These are phyloP conservation scores for Hypotaenidia okinawae DNA, from an alignment of 2,797 vertebrate genomes.

Conservation along the genomic window DNA sequence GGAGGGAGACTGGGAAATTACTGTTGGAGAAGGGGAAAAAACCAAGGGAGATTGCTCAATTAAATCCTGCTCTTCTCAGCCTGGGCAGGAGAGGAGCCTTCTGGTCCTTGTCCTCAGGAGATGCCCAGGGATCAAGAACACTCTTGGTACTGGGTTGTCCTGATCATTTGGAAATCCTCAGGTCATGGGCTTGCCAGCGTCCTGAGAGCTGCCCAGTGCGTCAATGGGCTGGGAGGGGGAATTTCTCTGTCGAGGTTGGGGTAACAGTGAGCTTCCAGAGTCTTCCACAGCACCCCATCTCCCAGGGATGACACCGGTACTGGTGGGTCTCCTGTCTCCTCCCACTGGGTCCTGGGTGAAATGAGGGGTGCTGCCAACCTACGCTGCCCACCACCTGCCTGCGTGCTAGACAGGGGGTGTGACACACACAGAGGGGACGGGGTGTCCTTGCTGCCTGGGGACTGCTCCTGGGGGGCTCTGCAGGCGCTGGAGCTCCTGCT, in stretches of 20 bases:
- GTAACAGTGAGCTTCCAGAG: neutral
- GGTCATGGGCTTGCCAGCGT: neutral
- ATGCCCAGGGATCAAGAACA: neutral
- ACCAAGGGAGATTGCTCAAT: neutral
- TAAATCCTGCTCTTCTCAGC: neutral
- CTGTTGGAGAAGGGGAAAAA: neutral
- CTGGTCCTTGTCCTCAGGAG: neutral
- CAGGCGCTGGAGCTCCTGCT: neutral
- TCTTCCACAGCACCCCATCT: neutral
- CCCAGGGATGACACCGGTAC: neutral
- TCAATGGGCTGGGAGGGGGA: neutral
- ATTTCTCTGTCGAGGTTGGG: accelerated
- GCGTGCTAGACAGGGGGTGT: accelerated
- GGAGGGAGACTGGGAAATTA: neutral
- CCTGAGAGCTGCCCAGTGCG: neutral
- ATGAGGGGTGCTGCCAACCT: accelerated
- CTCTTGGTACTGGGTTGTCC: neutral
- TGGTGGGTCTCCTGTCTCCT: neutral
- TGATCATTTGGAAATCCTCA: neutral
- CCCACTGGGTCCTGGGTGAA: accelerated
- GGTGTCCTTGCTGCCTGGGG: neutral
- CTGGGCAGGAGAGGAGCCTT: neutral
- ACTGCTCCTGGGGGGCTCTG: neutral
- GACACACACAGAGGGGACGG: neutral
- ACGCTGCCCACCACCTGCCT: accelerated